Evolutionary conservation across 2,797 vertebrate species (phyloP).

Genomic region (Chelidonichthys spinosus): DNA sequence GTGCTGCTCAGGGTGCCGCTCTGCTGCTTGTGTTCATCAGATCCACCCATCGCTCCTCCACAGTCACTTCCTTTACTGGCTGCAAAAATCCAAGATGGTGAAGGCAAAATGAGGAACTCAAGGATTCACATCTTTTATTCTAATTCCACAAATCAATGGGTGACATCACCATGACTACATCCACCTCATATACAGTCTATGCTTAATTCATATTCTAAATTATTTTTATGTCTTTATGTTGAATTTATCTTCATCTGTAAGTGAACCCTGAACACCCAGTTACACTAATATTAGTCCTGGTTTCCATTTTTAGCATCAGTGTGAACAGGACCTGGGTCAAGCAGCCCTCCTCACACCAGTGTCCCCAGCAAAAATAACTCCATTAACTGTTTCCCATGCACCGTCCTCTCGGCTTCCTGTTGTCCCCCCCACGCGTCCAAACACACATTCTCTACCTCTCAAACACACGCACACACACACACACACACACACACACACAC

Average conservation of each 20-base stretch:
- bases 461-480: constrained; percentile 22
- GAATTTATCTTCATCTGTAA: not conserved
- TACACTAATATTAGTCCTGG: constrained; percentile 52
- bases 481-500: constrained; percentile 50
- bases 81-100: too few species aligned
- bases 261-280: constrained; percentile 13
- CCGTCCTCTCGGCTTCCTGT: constrained; percentile 70
- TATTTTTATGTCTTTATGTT: not conserved
- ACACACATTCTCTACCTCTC: not conserved
- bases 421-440: constrained; percentile 49
- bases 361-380: constrained; percentile 62
- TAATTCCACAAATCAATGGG: not conserved
- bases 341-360: constrained; percentile 61
- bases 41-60: too few species aligned
- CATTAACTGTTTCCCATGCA: constrained; percentile 76
- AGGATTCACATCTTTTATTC: too few species aligned
- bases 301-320: constrained; percentile 59
- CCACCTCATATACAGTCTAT: too few species aligned
- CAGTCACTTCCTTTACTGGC: too few species aligned
- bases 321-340: constrained; percentile 64
- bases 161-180: not conserved
- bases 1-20: too few species aligned
- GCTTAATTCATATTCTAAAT: not conserved
- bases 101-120: too few species aligned
- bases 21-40: too few species aligned